These are phyloP conservation scores for Pangasius sanitwongsei DNA, from an alignment of 2,797 vertebrate genomes.

Conservation along the genomic window DNA sequence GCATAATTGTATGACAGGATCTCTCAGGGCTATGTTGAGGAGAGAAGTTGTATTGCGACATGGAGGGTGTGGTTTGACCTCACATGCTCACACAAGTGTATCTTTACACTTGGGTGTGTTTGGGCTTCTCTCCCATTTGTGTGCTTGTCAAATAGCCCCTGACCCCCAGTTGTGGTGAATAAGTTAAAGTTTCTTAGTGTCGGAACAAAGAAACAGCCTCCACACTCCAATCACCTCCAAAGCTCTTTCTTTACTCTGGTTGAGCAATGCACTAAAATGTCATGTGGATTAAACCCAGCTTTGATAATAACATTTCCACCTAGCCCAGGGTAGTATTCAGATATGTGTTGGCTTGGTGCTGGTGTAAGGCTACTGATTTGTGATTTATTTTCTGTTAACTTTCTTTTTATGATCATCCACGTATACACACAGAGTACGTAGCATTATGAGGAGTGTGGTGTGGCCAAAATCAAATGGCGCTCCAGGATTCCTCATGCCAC, in stretches of 20 bases:
- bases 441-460: slow-evolving; percentile 11
- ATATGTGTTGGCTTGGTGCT: background rate
- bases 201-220: slow-evolving; percentile 57
- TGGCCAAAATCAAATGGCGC: background rate
- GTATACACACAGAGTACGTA: background rate
- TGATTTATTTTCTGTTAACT: slow-evolving; percentile 10
- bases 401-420: slow-evolving; percentile 1
- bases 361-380: background rate
- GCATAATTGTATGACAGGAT: background rate
- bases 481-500: slow-evolving; percentile 52
- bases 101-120: slow-evolving; percentile 61
- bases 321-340: background rate
- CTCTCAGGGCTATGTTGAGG: background rate
- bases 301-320: background rate
- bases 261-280: slow-evolving; percentile 5
- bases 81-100: slow-evolving; percentile 30
- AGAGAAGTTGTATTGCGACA: background rate
- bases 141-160: slow-evolving; percentile 63
- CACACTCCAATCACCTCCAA: slow-evolving; percentile 46
- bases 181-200: slow-evolving; percentile 66
- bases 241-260: background rate
- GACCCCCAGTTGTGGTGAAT: slow-evolving; percentile 62
- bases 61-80: slow-evolving; percentile 3
- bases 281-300: too few species aligned
- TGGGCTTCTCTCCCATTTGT: slow-evolving; percentile 68